A percentile compares a stretch with the other conserved stretches of the same genome.
Conservation (phyloP, 2,113 vertebrate species). For the Pelmatolapia mariae region DNA sequence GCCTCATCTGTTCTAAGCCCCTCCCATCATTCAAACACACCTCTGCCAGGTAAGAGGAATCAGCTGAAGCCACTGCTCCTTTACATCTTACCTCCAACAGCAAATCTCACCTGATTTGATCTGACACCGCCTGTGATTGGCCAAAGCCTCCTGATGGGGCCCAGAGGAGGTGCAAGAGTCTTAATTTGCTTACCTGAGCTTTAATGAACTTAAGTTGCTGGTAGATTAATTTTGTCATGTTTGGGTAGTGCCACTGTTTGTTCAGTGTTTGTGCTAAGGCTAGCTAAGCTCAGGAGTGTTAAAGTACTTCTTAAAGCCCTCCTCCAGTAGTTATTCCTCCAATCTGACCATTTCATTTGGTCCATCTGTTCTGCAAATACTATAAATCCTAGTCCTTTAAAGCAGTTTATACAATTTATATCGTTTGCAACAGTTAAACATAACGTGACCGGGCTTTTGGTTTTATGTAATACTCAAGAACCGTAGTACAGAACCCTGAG, state of each 20-base stretch:
- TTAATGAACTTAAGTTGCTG: neutral
- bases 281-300: neutral
- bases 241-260: neutral
- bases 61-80: neutral
- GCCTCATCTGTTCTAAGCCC: neutral
- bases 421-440: neutral
- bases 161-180: neutral
- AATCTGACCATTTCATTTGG: neutral
- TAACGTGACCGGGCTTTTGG: neutral
- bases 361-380: neutral
- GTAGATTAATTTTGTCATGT: neutral
- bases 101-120: neutral
- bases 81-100: neutral
- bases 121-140: neutral
- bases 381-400: neutral
- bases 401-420: neutral
- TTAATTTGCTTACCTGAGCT: neutral
- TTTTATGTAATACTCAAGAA: neutral
- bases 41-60: neutral
- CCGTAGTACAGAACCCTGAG: conserved; percentile 5
- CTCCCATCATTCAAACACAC: neutral
- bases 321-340: neutral
- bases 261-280: neutral
- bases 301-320: neutral
- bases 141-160: neutral